Evolutionary conservation across 2,113 vertebrate genomes (phyloP), one percentile per base, ranked within the genome.

Genomic region (Abramis brama): DNA sequence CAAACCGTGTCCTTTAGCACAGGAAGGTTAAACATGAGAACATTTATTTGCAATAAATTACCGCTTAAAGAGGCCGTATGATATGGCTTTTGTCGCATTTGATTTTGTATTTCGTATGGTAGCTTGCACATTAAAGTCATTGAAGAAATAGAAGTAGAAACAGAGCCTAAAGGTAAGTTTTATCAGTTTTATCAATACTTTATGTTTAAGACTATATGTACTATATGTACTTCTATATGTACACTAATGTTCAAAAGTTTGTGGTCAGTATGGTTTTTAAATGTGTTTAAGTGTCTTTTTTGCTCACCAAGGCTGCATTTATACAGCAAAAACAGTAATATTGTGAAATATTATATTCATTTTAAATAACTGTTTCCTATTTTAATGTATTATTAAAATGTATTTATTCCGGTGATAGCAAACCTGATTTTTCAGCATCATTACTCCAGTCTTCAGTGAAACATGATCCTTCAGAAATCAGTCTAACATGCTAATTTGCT

Each of bases 21-120:
- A 73, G 82, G 27, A 83, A 83, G 82, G 82, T 83, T 59, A 59
- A 33, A n/a, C 27, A 6, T n/a, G 39, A 66, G 43, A 81, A 50
- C 25, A 68, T 81, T 73, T 33, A 9, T 83, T n/a, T 55, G 60
- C 59, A 81, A 64, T 64, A 47, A 55, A 57, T 74, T 57, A 73
- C 2, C 11, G 50, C 39, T 39, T 36, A 59, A 59, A 57, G 33
- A 13, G 3, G 27, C 7, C 45, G 47, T 52, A 25, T 27, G 12
- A 17, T 52, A 27, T n/a, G 17, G 50, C 17, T 11, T 74, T 75
- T 70, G 33, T 9, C 19, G 19, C 68, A 43, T 43, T 77, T 19
- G 30, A 77, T 5, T 30, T 30, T 11, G 47, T 2, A 27, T 52
- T 64, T 50, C 1, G 47, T 13, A 9, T 57, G 6, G 55, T 23